A percentile compares a stretch with the other conserved stretches of the same genome.
These are phyloP conservation scores for Anniella stebbinsi DNA, from an alignment of 2,797 vertebrate genomes.

Conservation along the genomic window DNA sequence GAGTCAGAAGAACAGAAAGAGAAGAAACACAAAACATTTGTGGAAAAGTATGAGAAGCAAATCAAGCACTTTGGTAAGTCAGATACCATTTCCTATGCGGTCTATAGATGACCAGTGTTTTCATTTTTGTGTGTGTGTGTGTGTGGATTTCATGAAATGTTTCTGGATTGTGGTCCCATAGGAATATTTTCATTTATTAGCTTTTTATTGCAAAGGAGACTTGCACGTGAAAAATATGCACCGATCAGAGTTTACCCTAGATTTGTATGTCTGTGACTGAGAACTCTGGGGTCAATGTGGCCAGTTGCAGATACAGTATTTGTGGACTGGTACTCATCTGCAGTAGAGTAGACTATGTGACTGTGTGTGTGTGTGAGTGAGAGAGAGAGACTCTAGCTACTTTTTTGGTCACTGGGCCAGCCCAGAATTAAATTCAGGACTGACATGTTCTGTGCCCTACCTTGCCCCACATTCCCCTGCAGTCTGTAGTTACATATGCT, in stretches of 20 bases:
- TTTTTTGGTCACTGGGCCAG: background rate
- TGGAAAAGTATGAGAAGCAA: constrained; percentile 85
- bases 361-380: background rate
- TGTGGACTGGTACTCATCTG: background rate
- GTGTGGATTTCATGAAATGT: background rate
- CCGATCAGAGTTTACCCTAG: background rate
- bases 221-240: background rate
- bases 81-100: background rate
- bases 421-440: background rate
- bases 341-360: background rate
- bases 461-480: background rate
- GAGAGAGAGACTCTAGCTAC: no score
- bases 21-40: constrained; percentile 87
- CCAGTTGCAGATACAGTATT: background rate
- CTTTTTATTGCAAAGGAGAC: no score
- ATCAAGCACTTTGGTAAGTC: constrained; percentile 90
- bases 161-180: background rate
- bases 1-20: constrained; percentile 91
- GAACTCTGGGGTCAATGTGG: background rate
- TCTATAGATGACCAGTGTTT: background rate
- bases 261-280: background rate
- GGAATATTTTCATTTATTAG: background rate
- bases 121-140: background rate
- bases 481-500: no score
- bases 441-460: background rate